Conservation (phyloP, 2,888 invertebrate species). For the Meiosimyza decipiens region DNA sequence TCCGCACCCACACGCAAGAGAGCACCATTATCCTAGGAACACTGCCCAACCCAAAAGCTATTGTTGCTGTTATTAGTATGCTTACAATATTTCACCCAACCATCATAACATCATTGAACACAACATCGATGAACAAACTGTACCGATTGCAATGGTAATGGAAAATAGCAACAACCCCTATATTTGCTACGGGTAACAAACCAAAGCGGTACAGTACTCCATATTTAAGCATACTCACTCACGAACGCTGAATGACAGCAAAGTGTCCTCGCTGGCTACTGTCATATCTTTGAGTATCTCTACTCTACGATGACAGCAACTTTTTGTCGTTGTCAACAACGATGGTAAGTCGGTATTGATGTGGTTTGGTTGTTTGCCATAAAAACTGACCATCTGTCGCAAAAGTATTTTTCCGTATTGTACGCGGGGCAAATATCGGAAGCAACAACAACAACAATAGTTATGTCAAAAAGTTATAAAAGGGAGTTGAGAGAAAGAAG, state of each 20-base stretch:
- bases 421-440: not conserved
- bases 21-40: not conserved
- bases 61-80: slow-evolving; percentile 23
- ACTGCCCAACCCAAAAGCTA: not conserved
- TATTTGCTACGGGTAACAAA: not conserved
- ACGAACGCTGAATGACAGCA: too few species aligned
- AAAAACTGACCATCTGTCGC: slow-evolving; percentile 26
- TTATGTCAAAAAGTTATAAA: too few species aligned
- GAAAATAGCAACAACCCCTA: slow-evolving; percentile 3
- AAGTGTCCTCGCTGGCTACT: slow-evolving; percentile 13
- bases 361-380: not conserved
- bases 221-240: too few species aligned
- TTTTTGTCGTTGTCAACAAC: slow-evolving; percentile 27
- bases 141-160: slow-evolving; percentile 15
- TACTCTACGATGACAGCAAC: slow-evolving; percentile 28
- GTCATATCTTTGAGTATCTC: slow-evolving; percentile 6
- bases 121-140: slow-evolving; percentile 30
- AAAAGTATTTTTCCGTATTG: slow-evolving; percentile 4
- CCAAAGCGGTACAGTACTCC: slow-evolving; percentile 8
- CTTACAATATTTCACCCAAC: slow-evolving; percentile 31
- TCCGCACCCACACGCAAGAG: not conserved
- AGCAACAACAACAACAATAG: too few species aligned
- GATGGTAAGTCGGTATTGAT: slow-evolving; percentile 1
- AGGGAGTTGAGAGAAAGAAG: not conserved
- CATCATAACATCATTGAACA: slow-evolving; percentile 27